phyloP scores from a whole-genome alignment of 2,113 vertebrate species.

The Trachemys scripta region DNA sequence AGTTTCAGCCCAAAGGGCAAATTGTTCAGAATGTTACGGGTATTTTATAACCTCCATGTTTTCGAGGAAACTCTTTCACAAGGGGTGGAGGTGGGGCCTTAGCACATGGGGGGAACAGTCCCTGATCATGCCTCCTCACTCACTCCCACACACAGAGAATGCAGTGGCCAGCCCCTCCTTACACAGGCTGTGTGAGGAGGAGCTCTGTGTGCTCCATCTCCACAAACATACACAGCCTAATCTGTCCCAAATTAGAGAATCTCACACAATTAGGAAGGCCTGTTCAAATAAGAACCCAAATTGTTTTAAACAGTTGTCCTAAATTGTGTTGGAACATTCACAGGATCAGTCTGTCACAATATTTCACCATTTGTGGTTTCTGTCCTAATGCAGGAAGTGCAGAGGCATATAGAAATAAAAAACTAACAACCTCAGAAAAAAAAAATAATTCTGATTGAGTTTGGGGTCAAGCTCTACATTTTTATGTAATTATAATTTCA shows the following conservation, averaged over 20 bases:
- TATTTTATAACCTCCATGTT: neutral
- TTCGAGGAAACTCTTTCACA: neutral
- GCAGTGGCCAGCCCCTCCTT: neutral
- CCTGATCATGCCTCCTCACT: neutral
- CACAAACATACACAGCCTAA: neutral
- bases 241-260: neutral
- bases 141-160: neutral
- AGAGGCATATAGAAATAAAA: neutral
- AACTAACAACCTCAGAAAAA: neutral
- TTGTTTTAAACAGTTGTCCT: neutral
- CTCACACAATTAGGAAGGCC: neutral
- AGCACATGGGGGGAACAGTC: neutral
- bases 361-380: neutral
- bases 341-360: neutral
- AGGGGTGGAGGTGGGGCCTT: neutral
- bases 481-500: neutral
- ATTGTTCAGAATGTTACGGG: neutral
- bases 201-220: accelerated
- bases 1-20: neutral
- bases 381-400: neutral
- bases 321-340: no score
- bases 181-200: neutral
- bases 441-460: neutral
- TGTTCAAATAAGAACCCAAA: neutral
- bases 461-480: neutral